Evolutionary conservation across 1,140 invertebrate species (phyloP).

Genomic region (Antheraea mylitta): DNA sequence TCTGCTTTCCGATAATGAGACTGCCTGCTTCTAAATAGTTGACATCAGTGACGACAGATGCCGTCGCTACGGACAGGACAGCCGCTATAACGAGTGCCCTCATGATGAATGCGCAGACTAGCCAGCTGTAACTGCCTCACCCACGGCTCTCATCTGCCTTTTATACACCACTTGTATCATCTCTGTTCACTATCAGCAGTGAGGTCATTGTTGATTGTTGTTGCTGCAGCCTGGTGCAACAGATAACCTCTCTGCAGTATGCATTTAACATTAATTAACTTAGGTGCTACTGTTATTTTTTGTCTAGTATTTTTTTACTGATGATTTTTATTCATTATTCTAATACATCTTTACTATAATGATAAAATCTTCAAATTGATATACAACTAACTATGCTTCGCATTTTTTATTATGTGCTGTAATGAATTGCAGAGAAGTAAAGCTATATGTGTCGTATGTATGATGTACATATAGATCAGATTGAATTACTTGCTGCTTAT

Average conservation of each 20-base stretch:
- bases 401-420: no score
- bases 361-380: no score
- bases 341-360: no score
- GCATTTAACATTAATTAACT: not conserved
- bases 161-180: slow-evolving; percentile 37
- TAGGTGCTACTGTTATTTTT: not conserved
- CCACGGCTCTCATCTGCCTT: slow-evolving; percentile 18
- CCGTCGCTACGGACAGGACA: slow-evolving; percentile 47
- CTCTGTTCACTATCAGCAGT: slow-evolving; percentile 7
- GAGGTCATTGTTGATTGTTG: slow-evolving; percentile 21
- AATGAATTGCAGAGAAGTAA: no score
- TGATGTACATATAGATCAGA: no score
- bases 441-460: no score
- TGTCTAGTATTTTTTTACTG: no score
- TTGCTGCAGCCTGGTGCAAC: not conserved
- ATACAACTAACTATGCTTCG: no score
- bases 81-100: slow-evolving; percentile 48
- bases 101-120: slow-evolving; percentile 36
- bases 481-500: no score
- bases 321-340: no score
- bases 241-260: slow-evolving; percentile 17
- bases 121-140: slow-evolving; percentile 28
- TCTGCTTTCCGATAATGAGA: slow-evolving; percentile 50
- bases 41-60: slow-evolving; percentile 48
- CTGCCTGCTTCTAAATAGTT: slow-evolving; percentile 8